A percentile compares a stretch with the other conserved stretches of the same genome.
Conservation (phyloP, 2,888 invertebrate species). For the Tortrix viridana region DNA sequence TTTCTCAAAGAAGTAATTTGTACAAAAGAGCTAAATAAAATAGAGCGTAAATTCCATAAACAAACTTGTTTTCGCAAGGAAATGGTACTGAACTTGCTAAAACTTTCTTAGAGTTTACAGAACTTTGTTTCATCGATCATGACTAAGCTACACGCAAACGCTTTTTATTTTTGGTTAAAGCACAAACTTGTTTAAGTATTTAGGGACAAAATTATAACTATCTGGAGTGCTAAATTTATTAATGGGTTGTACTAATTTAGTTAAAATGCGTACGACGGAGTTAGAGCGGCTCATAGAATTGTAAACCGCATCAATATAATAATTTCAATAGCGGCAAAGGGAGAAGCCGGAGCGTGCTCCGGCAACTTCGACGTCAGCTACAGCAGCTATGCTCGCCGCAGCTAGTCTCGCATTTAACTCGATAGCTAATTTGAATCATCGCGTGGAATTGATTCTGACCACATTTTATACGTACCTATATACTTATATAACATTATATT, state of each 20-base stretch:
- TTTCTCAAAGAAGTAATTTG: not conserved
- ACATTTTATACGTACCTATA: no score
- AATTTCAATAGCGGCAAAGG: constrained; percentile 23
- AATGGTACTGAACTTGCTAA: constrained; percentile 11
- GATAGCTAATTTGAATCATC: constrained; percentile 17
- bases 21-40: constrained; percentile 12
- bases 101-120: constrained; percentile 4
- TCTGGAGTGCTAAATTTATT: not conserved
- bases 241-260: not conserved
- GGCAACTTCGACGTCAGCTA: constrained; percentile 27
- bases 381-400: not conserved
- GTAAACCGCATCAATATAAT: constrained; percentile 17
- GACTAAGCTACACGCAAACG: not conserved
- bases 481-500: no score
- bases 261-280: not conserved
- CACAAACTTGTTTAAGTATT: not conserved
- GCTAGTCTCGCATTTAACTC: constrained; percentile 10
- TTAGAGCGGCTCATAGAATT: not conserved
- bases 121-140: constrained; percentile 25
- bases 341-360: constrained; percentile 13
- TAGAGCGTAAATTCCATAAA: constrained; percentile 7
- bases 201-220: not conserved
- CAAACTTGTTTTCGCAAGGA: constrained; percentile 16
- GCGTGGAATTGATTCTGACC: not conserved
- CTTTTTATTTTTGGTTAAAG: not conserved